phyloP scores from a whole-genome alignment of 2,888 invertebrate species.

The Keiferia lycopersicella region DNA sequence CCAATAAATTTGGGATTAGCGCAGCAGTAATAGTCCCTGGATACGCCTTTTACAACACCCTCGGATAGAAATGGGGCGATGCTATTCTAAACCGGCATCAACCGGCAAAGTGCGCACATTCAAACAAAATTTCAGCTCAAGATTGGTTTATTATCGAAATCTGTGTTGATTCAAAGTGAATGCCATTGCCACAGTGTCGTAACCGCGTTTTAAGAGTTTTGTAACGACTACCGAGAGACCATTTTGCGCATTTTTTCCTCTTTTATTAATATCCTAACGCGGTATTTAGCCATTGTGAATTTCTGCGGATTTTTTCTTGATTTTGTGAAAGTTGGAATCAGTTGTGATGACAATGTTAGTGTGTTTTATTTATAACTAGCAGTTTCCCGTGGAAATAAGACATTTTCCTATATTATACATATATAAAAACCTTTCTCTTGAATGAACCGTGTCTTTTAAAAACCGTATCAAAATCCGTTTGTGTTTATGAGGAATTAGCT shows the following conservation, averaged over 20 bases:
- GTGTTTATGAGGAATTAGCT: too few species aligned
- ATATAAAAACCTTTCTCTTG: too few species aligned
- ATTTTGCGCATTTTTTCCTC: neutral
- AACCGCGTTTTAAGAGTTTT: constrained; percentile 36
- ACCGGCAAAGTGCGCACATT: too few species aligned
- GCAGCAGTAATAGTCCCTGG: too few species aligned
- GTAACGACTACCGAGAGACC: constrained; percentile 31
- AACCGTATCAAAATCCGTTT: too few species aligned
- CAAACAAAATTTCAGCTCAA: neutral
- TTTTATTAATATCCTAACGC: neutral
- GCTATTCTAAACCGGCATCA: too few species aligned
- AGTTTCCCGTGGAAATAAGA: too few species aligned
- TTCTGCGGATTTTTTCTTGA: neutral
- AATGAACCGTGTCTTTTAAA: too few species aligned
- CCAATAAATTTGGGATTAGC: too few species aligned
- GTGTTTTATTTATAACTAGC: neutral
- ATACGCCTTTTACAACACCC: too few species aligned
- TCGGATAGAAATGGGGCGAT: too few species aligned
- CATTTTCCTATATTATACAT: too few species aligned
- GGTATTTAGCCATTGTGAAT: neutral
- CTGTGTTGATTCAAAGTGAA: constrained; percentile 30
- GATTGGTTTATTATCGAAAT: neutral
- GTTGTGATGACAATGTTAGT: neutral
- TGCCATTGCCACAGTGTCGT: constrained; percentile 46
- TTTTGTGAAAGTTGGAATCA: neutral